These are phyloP conservation scores for Anneissia japonica DNA, from an alignment of 35 echinoderm and acorn worm species.

Conservation along the genomic window DNA sequence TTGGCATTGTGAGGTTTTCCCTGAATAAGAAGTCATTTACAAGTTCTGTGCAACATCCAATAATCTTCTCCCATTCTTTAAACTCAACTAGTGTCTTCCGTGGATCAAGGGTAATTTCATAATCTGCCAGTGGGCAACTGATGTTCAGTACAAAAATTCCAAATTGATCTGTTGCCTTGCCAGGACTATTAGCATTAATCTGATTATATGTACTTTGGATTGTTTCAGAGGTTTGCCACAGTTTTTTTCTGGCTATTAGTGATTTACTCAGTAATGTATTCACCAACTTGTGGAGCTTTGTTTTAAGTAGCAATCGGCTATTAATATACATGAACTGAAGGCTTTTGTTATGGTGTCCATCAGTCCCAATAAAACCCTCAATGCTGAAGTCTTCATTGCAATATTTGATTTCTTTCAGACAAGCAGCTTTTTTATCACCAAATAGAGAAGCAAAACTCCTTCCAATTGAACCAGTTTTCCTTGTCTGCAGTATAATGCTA, in stretches of 20 bases:
- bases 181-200: slow-evolving; percentile 38
- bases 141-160: slow-evolving; percentile 79
- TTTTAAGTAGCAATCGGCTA: slow-evolving; percentile 57
- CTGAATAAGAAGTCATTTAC: slow-evolving; percentile 44
- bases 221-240: not conserved
- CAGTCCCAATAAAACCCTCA: slow-evolving; percentile 58
- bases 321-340: slow-evolving; percentile 88
- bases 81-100: slow-evolving; percentile 83
- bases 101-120: slow-evolving; percentile 79
- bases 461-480: slow-evolving; percentile 34
- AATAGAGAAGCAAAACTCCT: slow-evolving; percentile 72
- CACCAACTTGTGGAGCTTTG: slow-evolving; percentile 71
- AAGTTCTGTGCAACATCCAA: slow-evolving; percentile 57
- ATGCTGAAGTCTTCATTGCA: slow-evolving; percentile 30
- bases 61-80: slow-evolving; percentile 61
- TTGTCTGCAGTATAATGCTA: slow-evolving; percentile 74
- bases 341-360: slow-evolving; percentile 66
- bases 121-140: slow-evolving; percentile 52
- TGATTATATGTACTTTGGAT: not conserved
- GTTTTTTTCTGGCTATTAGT: slow-evolving; percentile 33
- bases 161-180: slow-evolving; percentile 31
- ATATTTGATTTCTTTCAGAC: slow-evolving; percentile 45
- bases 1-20: slow-evolving; percentile 55
- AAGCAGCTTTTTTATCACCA: slow-evolving; percentile 42
- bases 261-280: slow-evolving; percentile 62